Evolutionary conservation across 2,888 invertebrate genomes (phyloP), one percentile per base, ranked within the genome.

Genomic region (Clostera curtula): DNA sequence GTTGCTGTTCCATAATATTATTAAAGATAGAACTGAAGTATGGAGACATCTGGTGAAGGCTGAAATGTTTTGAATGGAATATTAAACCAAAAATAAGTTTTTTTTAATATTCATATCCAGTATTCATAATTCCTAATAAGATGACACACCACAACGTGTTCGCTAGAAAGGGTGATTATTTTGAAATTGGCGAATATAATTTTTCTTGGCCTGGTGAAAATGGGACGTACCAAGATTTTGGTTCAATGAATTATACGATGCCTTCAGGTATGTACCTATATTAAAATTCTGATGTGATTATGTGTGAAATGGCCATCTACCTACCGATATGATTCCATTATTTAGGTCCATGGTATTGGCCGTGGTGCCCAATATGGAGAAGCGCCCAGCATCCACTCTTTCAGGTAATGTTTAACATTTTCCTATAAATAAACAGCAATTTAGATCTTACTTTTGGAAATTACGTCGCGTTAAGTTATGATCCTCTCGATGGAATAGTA

Each of bases 281-380:
- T 20, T 34, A 8, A 16, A 28, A 24, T 14, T 9, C 11, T 12
- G 20, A 19, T 6, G 3, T 5, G 1, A 9, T 5, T 8, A 17
- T 6, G 4, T 9, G 18, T 18, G 14, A 9, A 3, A 10, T 12
- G 12, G 3, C 8, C 10, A 25, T 13, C 2, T 10, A 19, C 1
- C 6, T 17, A 17, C 10, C 6, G n/a, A 17, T 17, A 2, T 7
- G 15, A 12, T 9, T 12, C 10, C 5, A 15, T 7, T 11, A 10
- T 28, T 38, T 34, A 82, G 88, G 85, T 25, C 87, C 87, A 4
- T 88, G 87, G 88, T 85, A 80, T 44, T 88, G 88, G 88, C 88
- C 88, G 6, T 89, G 89, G 88, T 91, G 91, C 56, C 87, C 86
- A n/a, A 67, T 86, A 27, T 93, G 93, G 92, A 87, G 88, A 55